Percentiles rank a stretch among this genome's conserved stretches.
Conservation (phyloP, 2,113 vertebrate genomes). For the Benitochromis conjunctus region DNA sequence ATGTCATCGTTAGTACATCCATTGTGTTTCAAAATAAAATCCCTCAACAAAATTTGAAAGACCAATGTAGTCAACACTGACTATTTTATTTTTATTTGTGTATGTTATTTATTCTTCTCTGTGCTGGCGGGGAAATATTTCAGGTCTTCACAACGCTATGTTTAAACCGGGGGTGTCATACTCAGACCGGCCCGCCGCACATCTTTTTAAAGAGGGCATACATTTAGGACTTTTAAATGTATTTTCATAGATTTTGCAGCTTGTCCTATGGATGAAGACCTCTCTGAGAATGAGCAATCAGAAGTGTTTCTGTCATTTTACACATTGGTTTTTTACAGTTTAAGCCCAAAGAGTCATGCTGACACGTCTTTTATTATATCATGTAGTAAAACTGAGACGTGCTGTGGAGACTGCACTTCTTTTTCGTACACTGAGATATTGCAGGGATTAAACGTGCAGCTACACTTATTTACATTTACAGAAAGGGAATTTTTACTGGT, state of each 20-base stretch:
- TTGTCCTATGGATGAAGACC: neutral
- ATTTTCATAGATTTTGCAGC: neutral
- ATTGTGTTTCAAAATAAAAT: neutral
- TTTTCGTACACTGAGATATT: neutral
- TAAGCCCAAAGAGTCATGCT: neutral
- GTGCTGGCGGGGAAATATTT: neutral
- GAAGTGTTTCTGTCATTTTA: neutral
- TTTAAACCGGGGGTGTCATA: neutral
- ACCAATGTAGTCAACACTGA: neutral
- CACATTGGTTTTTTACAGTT: neutral
- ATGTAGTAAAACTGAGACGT: neutral
- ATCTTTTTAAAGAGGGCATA: neutral
- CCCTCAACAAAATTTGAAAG: neutral
- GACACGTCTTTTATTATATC: neutral
- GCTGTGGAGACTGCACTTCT: neutral
- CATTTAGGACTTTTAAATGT: fast-evolving
- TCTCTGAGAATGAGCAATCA: neutral
- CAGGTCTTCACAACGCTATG: neutral
- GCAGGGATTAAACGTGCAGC: neutral
- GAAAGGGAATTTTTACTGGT: neutral
- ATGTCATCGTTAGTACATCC: neutral
- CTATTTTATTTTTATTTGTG: neutral
- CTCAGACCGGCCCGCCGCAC: neutral
- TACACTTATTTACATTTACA: neutral
- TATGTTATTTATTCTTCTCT: neutral